Base-by-base conservation (phyloP, 2,113 vertebrate species). In the Xenopus laevis region DNA sequence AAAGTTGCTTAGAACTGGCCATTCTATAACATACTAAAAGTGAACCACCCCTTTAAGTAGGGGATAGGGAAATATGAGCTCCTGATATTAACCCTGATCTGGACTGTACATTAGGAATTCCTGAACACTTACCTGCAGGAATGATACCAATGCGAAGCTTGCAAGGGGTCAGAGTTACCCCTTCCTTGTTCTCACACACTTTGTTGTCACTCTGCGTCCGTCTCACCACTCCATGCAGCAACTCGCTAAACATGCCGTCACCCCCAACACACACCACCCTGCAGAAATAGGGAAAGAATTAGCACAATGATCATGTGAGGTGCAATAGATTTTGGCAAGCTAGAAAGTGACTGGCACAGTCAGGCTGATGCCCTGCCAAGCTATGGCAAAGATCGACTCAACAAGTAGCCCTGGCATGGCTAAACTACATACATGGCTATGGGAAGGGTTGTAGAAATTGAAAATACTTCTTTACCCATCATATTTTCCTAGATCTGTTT, bases 211-310 rank as follows among this genome's bases (percentile, higher is more conserved):
- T 84, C 79, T 93, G 93, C 1, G 91, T 91, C 61, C 89, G 87
- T 57, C 84, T 87, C 75, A 94, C 91, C 85, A 93, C 81, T 11
- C 91, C 92, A 2, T 93, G 91, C 74, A 94, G 87, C 55, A 93
- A 66, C 83, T 94, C 93, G 0, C 89, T 92, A 82, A 94, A 93
- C 85, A 91, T 94, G 77, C 93, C 93, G 13, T 94, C 93, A 3
- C 93, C 93, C 0, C 93, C 93, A 50, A 94, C 92, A 55, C 91
- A 91, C 77, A 93, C 88, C 85, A 94, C 88, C 18, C 93, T 94
- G 83, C 77, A 57, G 47, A 46, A 13, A 30, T 7, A 69, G 21
- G 46, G 47, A 50, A 10, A 10, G 6, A 13, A 12, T 50, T 12
- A 50, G 47, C 4, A 16, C 47, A 50, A 10, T 50, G 11, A 13